Base-by-base conservation (phyloP, 2,888 invertebrate species). In the Mamestra brassicae region DNA sequence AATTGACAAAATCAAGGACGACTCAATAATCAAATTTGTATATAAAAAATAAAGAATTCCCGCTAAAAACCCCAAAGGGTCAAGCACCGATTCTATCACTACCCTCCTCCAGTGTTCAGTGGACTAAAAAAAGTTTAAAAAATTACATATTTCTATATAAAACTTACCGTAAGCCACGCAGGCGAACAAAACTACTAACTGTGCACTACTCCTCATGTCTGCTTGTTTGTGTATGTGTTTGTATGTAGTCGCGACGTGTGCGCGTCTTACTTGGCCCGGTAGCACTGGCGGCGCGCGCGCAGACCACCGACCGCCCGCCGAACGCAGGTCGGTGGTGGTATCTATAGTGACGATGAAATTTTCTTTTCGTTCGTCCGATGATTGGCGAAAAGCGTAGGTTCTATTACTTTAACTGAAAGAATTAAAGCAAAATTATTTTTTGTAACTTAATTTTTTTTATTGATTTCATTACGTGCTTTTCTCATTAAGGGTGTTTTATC, bases 131-230 rank as follows among this genome's bases (percentile, higher is more conserved):
- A 45, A 2, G 17, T 52, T 34, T 36, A 50, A 6, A 63, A 69
- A n/a, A 7, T 45, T 50, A 74, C 45, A 4, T 42, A 67, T 26
- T 45, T 64, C 52, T 13, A 62, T 47, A 13, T 55, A 71, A 54
- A 70, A 74, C 95, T 96, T 88, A 96, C 96, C 96, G 82, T 89
- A 92, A 76, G 95, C 94, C 76, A 95, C 79, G 92, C 93, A 94
- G 88, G 94, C 92, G 85, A 93, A 87, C 68, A 95, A 87, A 85
- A 92, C 87, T 89, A 91, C 92, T 89, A 94, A 89, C 86, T 90
- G 91, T 90, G 89, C 95, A 95, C 95, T 93, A 88, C 79, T 92
- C 88, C 81, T 93, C 95, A 94, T 96, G 88, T 88, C 90, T 86
- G 86, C 77, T 76, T 86, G 88, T 89, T 69, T 88, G 89, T 85